phyloP scores from a whole-genome alignment of 2,888 invertebrate genomes.

The Drosophila buzzatii region DNA sequence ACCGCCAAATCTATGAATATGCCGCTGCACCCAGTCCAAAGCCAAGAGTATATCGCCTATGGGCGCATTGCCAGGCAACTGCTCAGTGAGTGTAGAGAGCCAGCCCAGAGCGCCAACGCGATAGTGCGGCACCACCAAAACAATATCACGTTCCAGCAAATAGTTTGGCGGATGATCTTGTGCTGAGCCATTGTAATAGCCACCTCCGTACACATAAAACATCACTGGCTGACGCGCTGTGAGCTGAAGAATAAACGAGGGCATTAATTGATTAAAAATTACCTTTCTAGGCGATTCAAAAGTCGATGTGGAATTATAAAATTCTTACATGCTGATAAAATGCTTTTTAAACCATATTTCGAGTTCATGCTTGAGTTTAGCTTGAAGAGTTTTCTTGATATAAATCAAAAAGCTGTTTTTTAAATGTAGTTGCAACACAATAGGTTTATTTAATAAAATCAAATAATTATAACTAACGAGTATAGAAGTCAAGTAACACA shows the following conservation, averaged over 20 bases:
- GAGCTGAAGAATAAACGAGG: slow-evolving; percentile 54
- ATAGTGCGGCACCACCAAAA: slow-evolving; percentile 86
- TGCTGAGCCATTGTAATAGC: slow-evolving; percentile 84
- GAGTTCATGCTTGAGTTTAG: neutral
- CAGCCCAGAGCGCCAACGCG: slow-evolving; percentile 86
- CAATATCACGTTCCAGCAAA: slow-evolving; percentile 85
- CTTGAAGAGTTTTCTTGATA: too few species aligned
- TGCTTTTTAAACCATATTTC: neutral
- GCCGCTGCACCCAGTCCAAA: slow-evolving; percentile 86
- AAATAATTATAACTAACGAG: too few species aligned
- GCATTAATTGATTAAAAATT: neutral
- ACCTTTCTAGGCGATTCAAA: neutral
- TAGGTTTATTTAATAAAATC: too few species aligned
- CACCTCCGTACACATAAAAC: slow-evolving; percentile 86
- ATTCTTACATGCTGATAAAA: neutral
- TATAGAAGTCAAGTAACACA: too few species aligned
- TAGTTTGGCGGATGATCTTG: slow-evolving; percentile 83
- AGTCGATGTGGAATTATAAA: neutral
- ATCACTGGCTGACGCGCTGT: slow-evolving; percentile 83
- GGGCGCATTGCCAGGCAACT: slow-evolving; percentile 87
- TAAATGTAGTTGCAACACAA: too few species aligned
- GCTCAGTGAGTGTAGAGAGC: slow-evolving; percentile 85
- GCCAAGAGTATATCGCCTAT: slow-evolving; percentile 86
- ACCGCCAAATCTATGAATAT: slow-evolving; percentile 86
- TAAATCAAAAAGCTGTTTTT: too few species aligned